Evolutionary conservation across 1,140 invertebrate genomes (phyloP).

Genomic region (Drosophila yakuba): DNA sequence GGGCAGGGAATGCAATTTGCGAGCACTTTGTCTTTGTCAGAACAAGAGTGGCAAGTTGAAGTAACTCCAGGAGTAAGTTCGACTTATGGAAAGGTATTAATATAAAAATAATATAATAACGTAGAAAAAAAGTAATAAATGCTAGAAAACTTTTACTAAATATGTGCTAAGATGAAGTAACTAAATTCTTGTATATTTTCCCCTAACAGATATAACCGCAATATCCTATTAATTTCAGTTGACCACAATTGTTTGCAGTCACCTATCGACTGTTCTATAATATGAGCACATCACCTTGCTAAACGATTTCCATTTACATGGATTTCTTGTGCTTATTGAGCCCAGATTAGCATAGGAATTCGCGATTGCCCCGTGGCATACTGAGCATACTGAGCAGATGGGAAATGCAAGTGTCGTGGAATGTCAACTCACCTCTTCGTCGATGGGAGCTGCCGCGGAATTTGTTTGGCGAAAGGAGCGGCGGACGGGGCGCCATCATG

Average conservation of each 20-base stretch:
- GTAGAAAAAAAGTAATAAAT: too few species aligned
- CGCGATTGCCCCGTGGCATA: conserved; percentile 6
- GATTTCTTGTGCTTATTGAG: background rate
- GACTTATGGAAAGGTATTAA: conserved; percentile 1
- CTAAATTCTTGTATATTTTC: too few species aligned
- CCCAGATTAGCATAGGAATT: conserved; percentile 22
- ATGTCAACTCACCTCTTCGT: conserved; percentile 73
- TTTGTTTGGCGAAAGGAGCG: conserved; percentile 75
- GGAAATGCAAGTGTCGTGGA: conserved; percentile 7
- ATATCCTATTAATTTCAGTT: background rate
- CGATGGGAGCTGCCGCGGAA: conserved; percentile 72
- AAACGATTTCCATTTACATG: background rate
- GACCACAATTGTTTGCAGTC: background rate
- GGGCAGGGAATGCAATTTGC: conserved; percentile 57
- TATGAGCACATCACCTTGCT: background rate
- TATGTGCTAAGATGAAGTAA: too few species aligned
- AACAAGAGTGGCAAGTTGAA: conserved; percentile 3
- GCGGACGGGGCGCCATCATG: conserved; percentile 81
- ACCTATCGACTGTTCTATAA: background rate
- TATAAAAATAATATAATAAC: background rate
- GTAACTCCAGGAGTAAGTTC: conserved; percentile 5
- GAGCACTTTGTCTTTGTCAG: conserved; percentile 46
- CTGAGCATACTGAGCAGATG: conserved; percentile 1
- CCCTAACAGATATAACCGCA: too few species aligned
- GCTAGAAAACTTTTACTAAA: too few species aligned